Evolutionary conservation across 2,113 vertebrate genomes (phyloP), one percentile per base, ranked within the genome.

Genomic region (Periophthalmus modestus): DNA sequence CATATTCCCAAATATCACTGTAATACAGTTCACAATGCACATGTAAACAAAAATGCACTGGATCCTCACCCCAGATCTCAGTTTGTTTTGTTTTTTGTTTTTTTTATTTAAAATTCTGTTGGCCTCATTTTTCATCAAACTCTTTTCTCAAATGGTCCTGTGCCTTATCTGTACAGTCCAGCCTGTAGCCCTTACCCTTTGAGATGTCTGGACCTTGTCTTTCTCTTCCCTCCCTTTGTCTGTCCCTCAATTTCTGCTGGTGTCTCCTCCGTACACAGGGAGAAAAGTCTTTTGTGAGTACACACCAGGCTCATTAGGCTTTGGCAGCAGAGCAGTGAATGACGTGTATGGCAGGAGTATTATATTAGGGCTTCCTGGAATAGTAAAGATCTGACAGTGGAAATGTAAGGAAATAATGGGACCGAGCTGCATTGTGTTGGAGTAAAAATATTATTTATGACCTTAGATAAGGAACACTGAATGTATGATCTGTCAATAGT

Each of bases 151-250:
- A 81, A 72, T 67, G 58, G 66, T 74, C 34, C 47, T 58, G 70
- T 83, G 18, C 62, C 84, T 91, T 91, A 93, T 91, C 91, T 89
- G 71, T 86, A 76, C 68, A 71, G 85, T 75, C 84, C 90, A 92
- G 91, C 80, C 80, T 82, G 75, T 68, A 11, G 66, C 78, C 69
- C 85, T 87, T 66, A 59, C 67, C 55, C 81, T 72, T 72, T 75
- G 82, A 55, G 79, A 75, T 85, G 77, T 83, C 77, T 74, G 69
- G 59, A 72, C 68, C 69, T 71, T 47, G 73, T 58, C 74, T 72
- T 34, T 81, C 71, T 62, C 68, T 63, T 77, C 71, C 34, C 33
- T 79, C 59, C 61, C 68, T 72, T 73, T 74, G 39, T 72, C 69
- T 46, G 62, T 72, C 72, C 68, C 68, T 67, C 2, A 1, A 68